Evolutionary conservation across 2,113 vertebrate genomes (phyloP).

Genomic region (Struthio camelus): DNA sequence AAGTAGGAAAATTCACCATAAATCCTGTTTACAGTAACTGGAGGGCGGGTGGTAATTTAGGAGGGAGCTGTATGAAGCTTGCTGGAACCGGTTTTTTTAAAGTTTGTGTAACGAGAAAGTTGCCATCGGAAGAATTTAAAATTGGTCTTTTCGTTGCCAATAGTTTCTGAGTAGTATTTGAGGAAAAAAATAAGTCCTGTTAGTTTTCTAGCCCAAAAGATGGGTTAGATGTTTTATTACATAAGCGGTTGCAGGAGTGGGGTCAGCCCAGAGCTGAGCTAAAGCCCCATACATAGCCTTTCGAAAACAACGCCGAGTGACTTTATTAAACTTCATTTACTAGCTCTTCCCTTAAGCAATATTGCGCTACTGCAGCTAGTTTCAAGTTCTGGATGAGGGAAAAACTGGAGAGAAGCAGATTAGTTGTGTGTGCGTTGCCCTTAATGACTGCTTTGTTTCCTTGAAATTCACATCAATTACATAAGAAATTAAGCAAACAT

Average conservation of each 20-base stretch:
- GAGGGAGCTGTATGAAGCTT: not conserved
- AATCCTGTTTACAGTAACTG: not conserved
- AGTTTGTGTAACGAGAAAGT: not conserved
- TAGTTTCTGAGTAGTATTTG: not conserved
- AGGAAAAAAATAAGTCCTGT: not conserved
- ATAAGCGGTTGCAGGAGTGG: not conserved
- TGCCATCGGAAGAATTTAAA: not conserved
- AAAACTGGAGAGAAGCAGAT: not conserved
- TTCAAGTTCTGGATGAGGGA: not conserved
- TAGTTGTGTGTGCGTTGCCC: not conserved
- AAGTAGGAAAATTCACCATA: not conserved
- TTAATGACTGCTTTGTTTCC: not conserved
- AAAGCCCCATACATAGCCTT: rapidly evolving
- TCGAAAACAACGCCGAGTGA: not conserved
- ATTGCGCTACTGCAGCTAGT: not conserved
- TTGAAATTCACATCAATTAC: not conserved
- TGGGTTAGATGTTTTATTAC: not conserved
- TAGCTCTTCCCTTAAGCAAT: not conserved
- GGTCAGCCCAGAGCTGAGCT: not conserved
- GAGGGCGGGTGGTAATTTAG: not conserved
- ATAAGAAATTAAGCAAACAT: not conserved
- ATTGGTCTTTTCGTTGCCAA: not conserved
- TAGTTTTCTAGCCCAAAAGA: not conserved
- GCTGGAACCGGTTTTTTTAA: not conserved
- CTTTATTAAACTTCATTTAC: not conserved